phyloP scores from a whole-genome alignment of 2,888 invertebrate genomes.

The Morpho achilles region DNA sequence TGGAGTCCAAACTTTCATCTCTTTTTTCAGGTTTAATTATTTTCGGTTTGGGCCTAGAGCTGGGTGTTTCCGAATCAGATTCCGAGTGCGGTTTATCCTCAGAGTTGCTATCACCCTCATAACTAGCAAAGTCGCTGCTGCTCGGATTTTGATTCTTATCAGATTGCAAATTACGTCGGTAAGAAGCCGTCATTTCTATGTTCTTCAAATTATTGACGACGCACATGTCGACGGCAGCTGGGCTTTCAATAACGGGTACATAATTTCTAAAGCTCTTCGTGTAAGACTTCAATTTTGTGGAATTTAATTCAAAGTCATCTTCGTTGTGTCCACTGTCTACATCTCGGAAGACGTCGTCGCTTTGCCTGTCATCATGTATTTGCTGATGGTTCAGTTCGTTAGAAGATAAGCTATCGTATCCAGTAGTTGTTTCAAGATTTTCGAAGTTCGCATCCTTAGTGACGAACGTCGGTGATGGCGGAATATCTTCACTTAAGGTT shows the following conservation, averaged over 20 bases:
- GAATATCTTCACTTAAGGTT: constrained; percentile 79
- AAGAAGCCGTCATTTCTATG: constrained; percentile 65
- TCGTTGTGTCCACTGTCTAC: constrained; percentile 85
- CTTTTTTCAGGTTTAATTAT: constrained; percentile 77
- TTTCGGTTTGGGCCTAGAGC: constrained; percentile 72
- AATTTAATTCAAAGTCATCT: constrained; percentile 83
- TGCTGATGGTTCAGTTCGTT: constrained; percentile 65
- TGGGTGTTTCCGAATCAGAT: constrained; percentile 56
- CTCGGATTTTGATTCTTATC: constrained; percentile 50
- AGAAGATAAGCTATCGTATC: constrained; percentile 68
- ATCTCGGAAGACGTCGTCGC: constrained; percentile 53
- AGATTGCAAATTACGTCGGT: constrained; percentile 39
- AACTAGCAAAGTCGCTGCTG: constrained; percentile 67
- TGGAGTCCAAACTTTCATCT: constrained; percentile 66
- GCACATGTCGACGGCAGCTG: constrained; percentile 66
- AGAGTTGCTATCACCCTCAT: constrained; percentile 79
- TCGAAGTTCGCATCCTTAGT: constrained; percentile 67
- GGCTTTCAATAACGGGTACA: constrained; percentile 68
- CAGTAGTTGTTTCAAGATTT: constrained; percentile 69
- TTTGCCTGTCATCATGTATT: constrained; percentile 47
- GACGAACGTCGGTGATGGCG: constrained; percentile 72
- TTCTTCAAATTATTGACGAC: constrained; percentile 70
- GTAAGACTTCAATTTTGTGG: constrained; percentile 79
- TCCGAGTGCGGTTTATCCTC: constrained; percentile 76
- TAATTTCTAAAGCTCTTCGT: constrained; percentile 75